Percentiles rank a stretch among this genome's conserved stretches.
Conservation (phyloP, 2,113 vertebrate genomes). For the Hyperopisus bebe region DNA sequence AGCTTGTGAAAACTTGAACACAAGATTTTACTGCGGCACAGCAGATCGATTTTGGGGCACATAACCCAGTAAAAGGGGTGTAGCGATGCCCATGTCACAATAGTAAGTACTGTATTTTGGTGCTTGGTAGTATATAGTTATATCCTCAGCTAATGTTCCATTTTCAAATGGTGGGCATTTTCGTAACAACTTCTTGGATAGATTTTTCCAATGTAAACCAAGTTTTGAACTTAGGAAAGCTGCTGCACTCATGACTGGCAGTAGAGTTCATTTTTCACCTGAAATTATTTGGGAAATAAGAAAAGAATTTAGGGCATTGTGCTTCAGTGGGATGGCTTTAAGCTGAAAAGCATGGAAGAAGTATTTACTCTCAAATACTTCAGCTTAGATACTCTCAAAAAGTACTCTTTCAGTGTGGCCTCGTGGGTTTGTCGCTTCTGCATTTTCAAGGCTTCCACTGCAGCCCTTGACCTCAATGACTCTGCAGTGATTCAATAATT, state of each 20-base stretch:
- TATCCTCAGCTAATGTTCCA: background rate
- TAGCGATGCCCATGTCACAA: background rate
- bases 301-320: background rate
- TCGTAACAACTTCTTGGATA: background rate
- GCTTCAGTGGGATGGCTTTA: background rate
- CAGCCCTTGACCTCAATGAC: background rate
- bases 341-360: background rate
- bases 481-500: constrained; percentile 5
- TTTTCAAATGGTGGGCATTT: background rate
- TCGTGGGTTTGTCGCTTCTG: background rate
- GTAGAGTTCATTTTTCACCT: background rate
- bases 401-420: background rate
- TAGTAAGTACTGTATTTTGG: background rate
- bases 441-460: background rate
- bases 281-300: background rate
- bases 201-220: background rate
- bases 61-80: background rate
- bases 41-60: background rate
- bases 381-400: background rate
- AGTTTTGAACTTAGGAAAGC: background rate
- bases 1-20: background rate
- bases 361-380: background rate
- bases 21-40: background rate
- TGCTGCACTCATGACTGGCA: background rate
- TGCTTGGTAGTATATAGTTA: background rate